Evolutionary conservation across 2,113 vertebrate genomes (phyloP), one percentile per base, ranked within the genome.

Genomic region (Athene cunicularia): DNA sequence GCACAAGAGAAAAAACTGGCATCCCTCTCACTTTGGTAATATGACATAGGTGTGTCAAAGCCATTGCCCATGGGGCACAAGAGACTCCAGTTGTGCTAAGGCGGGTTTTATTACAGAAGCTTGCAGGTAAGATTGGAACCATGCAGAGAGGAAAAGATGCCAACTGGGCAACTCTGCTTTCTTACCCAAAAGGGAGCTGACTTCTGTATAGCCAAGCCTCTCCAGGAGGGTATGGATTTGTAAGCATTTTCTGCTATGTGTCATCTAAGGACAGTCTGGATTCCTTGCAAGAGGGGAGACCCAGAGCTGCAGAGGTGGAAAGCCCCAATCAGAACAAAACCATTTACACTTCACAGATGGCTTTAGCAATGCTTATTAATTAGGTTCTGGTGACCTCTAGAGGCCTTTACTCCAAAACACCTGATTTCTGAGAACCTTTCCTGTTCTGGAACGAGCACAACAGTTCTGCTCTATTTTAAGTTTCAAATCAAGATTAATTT

Each of bases 361-460:
- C 11, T 47, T 59, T 16, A 17, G 63, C 58, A 0, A 30, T 11
- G 75, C 92, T 74, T 81, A 76, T 67, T 92, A 55, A 75, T 93
- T 84, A 73, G 91, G 75, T 45, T 94, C 55, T 96, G 95, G 93
- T 92, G 97, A 97, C 98, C 97, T 95, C 98, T 98, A 97, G 95
- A 91, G 98, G 97, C 85, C 56, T 22, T 33, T 24, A 79, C 28
- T 55, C 56, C 62, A 50, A 86, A 96, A 66, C 89, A 86, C 14
- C 79, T 74, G 49, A 27, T 90, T 96, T 67, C 63, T 59, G 62
- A 55, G 20, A 30, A 4, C 79, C 56, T 41, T 12, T 28, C 24
- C 28, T 52, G 55, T 76, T 66, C 33, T 4, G 2, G 26, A 93
- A 75, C 0, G 17, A 52, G 30, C 59, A 30, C 3, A 1, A 55